Percentiles rank a stretch among this genome's conserved stretches.
Evolutionary conservation across 2,888 invertebrate species (phyloP).

Genomic region (Dichetophora obliterata): DNA sequence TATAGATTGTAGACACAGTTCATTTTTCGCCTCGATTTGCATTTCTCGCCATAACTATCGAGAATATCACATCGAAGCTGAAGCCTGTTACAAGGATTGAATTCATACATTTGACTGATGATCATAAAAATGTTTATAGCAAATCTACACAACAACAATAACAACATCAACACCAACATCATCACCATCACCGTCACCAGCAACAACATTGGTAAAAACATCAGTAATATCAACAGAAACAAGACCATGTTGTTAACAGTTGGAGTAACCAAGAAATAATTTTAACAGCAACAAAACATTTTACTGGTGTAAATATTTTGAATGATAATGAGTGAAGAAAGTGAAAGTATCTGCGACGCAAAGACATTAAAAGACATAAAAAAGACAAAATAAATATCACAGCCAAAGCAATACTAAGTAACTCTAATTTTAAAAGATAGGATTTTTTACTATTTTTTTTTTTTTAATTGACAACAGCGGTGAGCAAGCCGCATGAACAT

Average conservation of each 20-base stretch:
- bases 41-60: neutral
- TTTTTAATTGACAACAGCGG: constrained; percentile 32
- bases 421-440: constrained; percentile 14
- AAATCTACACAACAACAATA: neutral
- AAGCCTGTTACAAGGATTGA: constrained; percentile 7
- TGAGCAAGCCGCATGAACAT: neutral
- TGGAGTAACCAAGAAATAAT: constrained; percentile 26
- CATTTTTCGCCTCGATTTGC: too few species aligned
- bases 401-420: constrained; percentile 10
- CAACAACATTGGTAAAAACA: neutral
- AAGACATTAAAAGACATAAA: constrained; percentile 6
- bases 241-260: constrained; percentile 35
- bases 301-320: constrained; percentile 35
- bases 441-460: constrained; percentile 26
- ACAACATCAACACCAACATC: neutral
- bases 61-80: constrained; percentile 22
- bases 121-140: constrained; percentile 17
- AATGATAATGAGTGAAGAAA: constrained; percentile 38
- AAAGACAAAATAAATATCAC: constrained; percentile 15
- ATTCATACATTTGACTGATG: constrained; percentile 18
- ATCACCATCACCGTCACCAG: neutral
- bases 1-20: too few species aligned
- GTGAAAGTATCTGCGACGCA: constrained; percentile 27
- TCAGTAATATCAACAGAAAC: constrained; percentile 9
- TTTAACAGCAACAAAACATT: constrained; percentile 27